These are phyloP conservation scores for Vulpes vulpes DNA, from an alignment of 2,113 vertebrate genomes.

Conservation along the genomic window DNA sequence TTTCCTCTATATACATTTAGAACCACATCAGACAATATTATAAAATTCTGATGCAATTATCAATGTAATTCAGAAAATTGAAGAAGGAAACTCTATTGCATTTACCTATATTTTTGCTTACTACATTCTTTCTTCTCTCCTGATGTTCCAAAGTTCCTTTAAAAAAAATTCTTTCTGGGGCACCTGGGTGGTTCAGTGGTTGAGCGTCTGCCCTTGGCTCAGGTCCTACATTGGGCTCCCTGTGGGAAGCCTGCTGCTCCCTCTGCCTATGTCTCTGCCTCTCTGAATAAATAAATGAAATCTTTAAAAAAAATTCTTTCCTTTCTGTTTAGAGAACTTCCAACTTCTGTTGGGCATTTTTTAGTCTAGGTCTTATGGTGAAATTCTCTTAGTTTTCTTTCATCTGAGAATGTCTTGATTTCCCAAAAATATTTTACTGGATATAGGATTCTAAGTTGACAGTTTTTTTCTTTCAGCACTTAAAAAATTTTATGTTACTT, in stretches of 20 bases:
- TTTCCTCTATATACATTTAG: neutral
- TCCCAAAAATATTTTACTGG: neutral
- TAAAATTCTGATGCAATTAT: neutral
- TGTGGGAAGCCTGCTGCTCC: no score
- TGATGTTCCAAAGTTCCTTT: neutral
- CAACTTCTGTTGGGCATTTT: neutral
- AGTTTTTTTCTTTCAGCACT: neutral
- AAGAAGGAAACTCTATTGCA: neutral
- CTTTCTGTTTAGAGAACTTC: neutral
- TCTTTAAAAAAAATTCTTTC: neutral
- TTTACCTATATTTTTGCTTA: neutral
- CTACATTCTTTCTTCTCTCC: neutral
- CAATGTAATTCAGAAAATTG: neutral
- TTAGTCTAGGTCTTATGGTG: neutral
- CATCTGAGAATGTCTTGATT: neutral
- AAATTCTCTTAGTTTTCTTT: slow-evolving; percentile 25
- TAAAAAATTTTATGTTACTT: neutral
- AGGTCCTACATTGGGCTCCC: no score
- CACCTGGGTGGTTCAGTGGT: no score
- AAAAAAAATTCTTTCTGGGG: neutral
- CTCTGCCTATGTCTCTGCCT: no score
- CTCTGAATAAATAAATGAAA: no score
- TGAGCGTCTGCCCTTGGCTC: no score
- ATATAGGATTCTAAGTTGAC: neutral
- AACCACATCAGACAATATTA: neutral